These are phyloP conservation scores for Oncorhynchus mykiss DNA, from an alignment of 2,113 vertebrate species.

Conservation along the genomic window DNA sequence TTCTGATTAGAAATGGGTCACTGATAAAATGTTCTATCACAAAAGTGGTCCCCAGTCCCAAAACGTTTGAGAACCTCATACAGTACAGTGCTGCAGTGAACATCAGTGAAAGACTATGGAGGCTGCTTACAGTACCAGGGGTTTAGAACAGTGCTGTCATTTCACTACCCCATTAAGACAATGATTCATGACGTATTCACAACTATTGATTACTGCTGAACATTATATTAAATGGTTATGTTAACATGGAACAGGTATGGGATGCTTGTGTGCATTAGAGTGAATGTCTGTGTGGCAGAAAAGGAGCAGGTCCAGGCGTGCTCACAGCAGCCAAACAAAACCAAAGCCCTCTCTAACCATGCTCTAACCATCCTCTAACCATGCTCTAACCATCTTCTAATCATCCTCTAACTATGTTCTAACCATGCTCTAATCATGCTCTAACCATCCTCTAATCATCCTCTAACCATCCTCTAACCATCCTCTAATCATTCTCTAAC, in stretches of 20 bases:
- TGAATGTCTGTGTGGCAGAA: background rate
- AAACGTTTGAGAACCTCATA: too few relatives aligned
- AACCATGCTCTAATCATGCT: too few relatives aligned
- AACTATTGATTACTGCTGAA: background rate
- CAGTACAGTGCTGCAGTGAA: constrained; percentile 19
- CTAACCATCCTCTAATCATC: background rate
- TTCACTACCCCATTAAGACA: constrained; percentile 53
- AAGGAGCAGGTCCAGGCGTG: background rate
- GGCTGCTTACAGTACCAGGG: constrained; percentile 44
- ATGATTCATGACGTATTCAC: constrained; percentile 61
- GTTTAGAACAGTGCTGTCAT: constrained; percentile 46
- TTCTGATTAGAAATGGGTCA: too few relatives aligned
- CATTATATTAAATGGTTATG: too few relatives aligned
- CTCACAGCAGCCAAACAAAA: background rate
- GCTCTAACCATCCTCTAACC: too few relatives aligned
- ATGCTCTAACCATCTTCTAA: too few relatives aligned
- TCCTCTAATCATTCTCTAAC: background rate
- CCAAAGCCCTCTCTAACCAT: background rate
- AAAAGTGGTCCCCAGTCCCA: too few relatives aligned
- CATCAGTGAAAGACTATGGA: constrained; percentile 43
- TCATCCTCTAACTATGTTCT: too few relatives aligned
- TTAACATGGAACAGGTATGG: too few relatives aligned
- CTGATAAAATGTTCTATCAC: too few relatives aligned
- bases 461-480: too few relatives aligned
- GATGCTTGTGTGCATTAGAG: background rate